Evolutionary conservation across 2,797 vertebrate species (phyloP).

Genomic region (Sciaenops ocellatus): DNA sequence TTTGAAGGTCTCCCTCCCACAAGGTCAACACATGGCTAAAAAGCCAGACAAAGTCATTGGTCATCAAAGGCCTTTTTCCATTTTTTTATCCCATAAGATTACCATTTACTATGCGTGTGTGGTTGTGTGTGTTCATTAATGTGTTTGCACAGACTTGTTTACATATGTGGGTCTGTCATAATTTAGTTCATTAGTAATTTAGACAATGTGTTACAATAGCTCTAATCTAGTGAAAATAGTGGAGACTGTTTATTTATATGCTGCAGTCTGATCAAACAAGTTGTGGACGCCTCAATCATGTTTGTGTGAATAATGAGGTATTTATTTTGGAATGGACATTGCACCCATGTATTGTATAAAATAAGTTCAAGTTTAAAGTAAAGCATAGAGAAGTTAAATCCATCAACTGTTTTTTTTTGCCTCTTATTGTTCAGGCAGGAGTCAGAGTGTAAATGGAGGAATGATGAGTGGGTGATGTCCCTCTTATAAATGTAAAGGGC

Average conservation of each 20-base stretch:
- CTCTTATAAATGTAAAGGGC: slow-evolving; percentile 4
- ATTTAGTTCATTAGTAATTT: slow-evolving; percentile 66
- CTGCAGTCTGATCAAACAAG: slow-evolving; percentile 66
- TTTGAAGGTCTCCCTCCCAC: slow-evolving; percentile 11
- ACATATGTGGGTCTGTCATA: slow-evolving; percentile 52
- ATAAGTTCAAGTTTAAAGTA: slow-evolving; percentile 14
- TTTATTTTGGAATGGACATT: slow-evolving; percentile 35
- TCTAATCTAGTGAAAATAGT: slow-evolving; percentile 52
- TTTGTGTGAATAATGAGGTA: slow-evolving; percentile 49
- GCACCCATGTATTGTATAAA: slow-evolving; percentile 24
- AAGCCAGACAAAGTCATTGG: slow-evolving; percentile 21
- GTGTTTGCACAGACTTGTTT: slow-evolving; percentile 66
- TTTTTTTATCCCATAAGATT: slow-evolving; percentile 26
- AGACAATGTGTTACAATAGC: slow-evolving; percentile 43
- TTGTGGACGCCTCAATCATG: slow-evolving; percentile 11
- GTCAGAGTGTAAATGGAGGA: background rate
- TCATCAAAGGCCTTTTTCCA: slow-evolving; percentile 12
- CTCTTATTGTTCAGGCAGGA: background rate
- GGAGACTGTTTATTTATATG: slow-evolving; percentile 51
- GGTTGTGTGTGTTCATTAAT: slow-evolving; percentile 31
- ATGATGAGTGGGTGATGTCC: background rate
- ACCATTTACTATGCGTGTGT: slow-evolving; percentile 23
- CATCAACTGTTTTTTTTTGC: slow-evolving; percentile 3
- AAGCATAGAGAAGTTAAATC: slow-evolving; percentile 23
- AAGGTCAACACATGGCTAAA: slow-evolving; percentile 60